A percentile compares a stretch with the other conserved stretches of the same genome.
phyloP scores from a whole-genome alignment of 1,140 invertebrate genomes.

The Akabosia matsudoensis region DNA sequence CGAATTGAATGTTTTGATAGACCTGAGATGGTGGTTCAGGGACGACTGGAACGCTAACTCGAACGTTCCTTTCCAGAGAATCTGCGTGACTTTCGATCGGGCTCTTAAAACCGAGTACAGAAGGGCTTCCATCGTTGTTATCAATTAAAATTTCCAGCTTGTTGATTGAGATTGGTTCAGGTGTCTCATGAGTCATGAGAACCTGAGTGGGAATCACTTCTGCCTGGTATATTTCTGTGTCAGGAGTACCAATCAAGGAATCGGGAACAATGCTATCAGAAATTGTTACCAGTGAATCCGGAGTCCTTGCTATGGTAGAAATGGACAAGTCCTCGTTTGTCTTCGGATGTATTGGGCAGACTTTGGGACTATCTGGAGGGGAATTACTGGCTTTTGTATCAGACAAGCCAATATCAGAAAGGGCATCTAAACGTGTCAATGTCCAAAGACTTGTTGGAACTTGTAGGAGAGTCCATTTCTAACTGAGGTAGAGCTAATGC shows the following conservation, averaged over 20 bases:
- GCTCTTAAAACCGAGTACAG: neutral
- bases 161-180: conserved; percentile 6
- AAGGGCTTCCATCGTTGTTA: neutral
- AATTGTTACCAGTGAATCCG: neutral
- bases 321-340: neutral
- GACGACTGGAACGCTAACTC: neutral
- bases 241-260: neutral
- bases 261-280: neutral
- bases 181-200: neutral
- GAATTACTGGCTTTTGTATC: conserved; percentile 19
- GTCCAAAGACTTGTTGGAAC: conserved; percentile 33
- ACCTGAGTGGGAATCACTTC: neutral
- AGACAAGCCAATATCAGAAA: conserved; percentile 18
- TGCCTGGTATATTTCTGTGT: neutral
- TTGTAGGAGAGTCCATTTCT: neutral
- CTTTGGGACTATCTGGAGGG: conserved; percentile 8
- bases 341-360: neutral
- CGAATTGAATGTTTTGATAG: conserved; percentile 40
- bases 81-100: neutral
- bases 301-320: neutral
- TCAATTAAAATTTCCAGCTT: conserved; percentile 1
- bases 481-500: neutral
- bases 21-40: too few species aligned
- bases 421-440: conserved; percentile 31
- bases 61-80: neutral